phyloP scores from a whole-genome alignment of 2,113 vertebrate species.

The Oplegnathus fasciatus region DNA sequence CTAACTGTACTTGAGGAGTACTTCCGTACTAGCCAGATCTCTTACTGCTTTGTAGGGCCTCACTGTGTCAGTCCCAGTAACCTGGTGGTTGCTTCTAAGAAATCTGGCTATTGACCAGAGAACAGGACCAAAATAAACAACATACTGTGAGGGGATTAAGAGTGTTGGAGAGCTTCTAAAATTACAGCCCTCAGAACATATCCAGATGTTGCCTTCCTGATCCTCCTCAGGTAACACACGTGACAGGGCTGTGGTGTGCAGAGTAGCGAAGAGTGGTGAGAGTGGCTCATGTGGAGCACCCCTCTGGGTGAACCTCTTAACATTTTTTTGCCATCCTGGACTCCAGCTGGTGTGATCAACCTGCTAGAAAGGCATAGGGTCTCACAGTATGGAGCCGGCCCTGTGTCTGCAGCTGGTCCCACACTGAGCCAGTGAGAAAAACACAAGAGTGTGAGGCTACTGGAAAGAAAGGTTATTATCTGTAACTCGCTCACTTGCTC shows the following conservation, averaged over 20 bases:
- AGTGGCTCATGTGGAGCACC: constrained; percentile 19
- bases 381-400: constrained; percentile 29
- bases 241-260: constrained; percentile 45
- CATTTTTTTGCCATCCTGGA: constrained; percentile 33
- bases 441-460: background rate
- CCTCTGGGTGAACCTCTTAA: constrained; percentile 38
- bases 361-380: constrained; percentile 19
- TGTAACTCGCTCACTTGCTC: background rate
- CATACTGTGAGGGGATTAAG: constrained; percentile 70
- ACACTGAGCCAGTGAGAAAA: constrained; percentile 3
- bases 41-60: constrained; percentile 42
- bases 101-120: constrained; percentile 70
- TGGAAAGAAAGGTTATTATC: background rate
- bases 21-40: constrained; percentile 5
- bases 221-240: constrained; percentile 69
- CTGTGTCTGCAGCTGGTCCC: constrained; percentile 28
- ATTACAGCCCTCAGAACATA: constrained; percentile 77
- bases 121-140: constrained; percentile 78
- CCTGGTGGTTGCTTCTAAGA: constrained; percentile 69
- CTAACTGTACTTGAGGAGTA: background rate
- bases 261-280: constrained; percentile 8
- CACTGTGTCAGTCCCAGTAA: constrained; percentile 59
- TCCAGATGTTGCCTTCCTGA: constrained; percentile 75
- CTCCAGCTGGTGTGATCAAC: constrained; percentile 54
- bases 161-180: constrained; percentile 71